Evolutionary conservation across 2,888 invertebrate species (phyloP), one percentile per base, ranked within the genome.

Genomic region (Zeuzera pyrina): DNA sequence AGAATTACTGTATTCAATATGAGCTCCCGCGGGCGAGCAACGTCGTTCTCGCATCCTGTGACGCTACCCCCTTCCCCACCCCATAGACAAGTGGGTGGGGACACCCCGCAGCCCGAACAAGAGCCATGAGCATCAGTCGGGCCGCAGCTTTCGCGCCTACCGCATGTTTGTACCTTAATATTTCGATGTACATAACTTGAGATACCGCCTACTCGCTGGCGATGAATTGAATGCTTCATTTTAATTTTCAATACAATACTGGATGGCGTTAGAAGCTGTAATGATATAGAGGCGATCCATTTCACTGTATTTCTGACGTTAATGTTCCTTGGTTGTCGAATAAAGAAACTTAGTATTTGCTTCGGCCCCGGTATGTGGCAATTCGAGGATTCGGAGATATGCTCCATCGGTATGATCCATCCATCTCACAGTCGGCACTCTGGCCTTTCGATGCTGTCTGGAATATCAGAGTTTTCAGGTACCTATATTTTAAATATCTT

Each of bases 371-470:
- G 47, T 48, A 88, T 89, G 88, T 91, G 90, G 89, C 87, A 88
- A 60, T 86, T 87, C 43, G 89, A 88, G 52, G 88, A 87, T 49
- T 86, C 88, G 41, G 92, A 92, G 85, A 93, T 93, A 69, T 93
- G 89, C 72, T 92, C 93, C 55, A 93, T 93, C 69, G 93, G 92
- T 67, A 93, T 93, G 93, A 90, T 76, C 45, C 87, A 88, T 52
- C 88, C 88, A 24, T 87, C 88, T 29, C 84, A 86, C 66, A 88
- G 87, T 66, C 81, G 87, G 63, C 90, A 91, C 57, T 92, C 92
- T 58, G 92, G 92, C 84, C 85, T 79, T 15, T 79, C 78, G n/a
- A 63, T 77, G 55, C 53, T 79, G 46, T 78, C 79, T 11, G 74
- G 76, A 41, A 65, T 78, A 39, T 74, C 79, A 25, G 74, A 76